Evolutionary conservation across 2,113 vertebrate species (phyloP), one percentile per base, ranked within the genome.

Genomic region (Acrocephalus arundinaceus): DNA sequence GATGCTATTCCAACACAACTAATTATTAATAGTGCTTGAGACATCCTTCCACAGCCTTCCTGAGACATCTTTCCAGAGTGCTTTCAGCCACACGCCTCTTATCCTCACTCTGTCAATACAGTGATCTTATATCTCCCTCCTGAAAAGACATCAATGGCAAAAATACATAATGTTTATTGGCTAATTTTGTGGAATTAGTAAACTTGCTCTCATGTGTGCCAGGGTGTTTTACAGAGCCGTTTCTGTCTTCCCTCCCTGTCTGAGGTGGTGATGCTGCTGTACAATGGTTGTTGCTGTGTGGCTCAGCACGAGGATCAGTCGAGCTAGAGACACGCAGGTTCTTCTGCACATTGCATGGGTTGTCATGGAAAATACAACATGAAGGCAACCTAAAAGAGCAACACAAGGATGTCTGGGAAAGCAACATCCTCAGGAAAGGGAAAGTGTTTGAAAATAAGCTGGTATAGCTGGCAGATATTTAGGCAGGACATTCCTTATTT

Each of bases 281-380:
- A 6, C 0, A 0, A 31, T 2, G 0, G 37, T 21, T n/a, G 22
- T 10, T 41, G 58, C 1, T 1, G 13, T 11, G 28, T 1, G 16
- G 3, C 2, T 71, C 12, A 13, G 25, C 22, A 4, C 14, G 18
- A 31, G 61, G 28, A 43, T 19, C 20, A 5, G 9, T 24, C 17
- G 17, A 62, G 41, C 21, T 16, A 10, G 52, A 41, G 16, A 31
- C 46, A 25, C 3, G 2, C 23, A 30, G 79, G 7, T 17, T 81
- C 55, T 33, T n/a, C n/a, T 30, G 8, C 7, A 35, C 25, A 13
- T 33, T 37, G 1, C 5, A n/a, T 5, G 4, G 0, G 1, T n/a
- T 49, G 21, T 27, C 67, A 70, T 3, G 2, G 63, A 55, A 46
- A 57, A n/a, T 7, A 13, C 21, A 41, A 23, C 3, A 0, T 25